Base-by-base conservation (phyloP, 2,888 invertebrate genomes). In the Pseudococcus viburni region DNA sequence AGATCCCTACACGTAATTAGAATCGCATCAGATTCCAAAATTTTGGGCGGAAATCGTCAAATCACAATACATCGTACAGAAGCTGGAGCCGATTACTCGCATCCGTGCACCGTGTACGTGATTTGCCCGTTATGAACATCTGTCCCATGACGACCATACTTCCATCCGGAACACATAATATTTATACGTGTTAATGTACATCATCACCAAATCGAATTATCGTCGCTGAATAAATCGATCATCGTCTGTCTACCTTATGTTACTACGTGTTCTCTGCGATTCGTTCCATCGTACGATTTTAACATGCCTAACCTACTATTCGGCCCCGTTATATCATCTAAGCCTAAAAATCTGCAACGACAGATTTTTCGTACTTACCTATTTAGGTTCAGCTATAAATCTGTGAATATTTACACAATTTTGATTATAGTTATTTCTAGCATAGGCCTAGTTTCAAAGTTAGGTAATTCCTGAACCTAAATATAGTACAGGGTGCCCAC, bases 41-140 rank as follows among this genome's bases (percentile, higher is more conserved):
- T 22, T 15, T 22, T 19, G 22, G 64, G 15, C 64, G 64, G 64
- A 19, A 64, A 64, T 64, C 22, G 64, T 64, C 22, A 22, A 64
- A 64, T 64, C 22, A 64, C 64, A 64, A 64, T 64, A 22, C 17
- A 17, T n/a, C 7, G n/a, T 17, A 5, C 17, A 55, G 55, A 55
- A 55, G 55, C 17, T 55, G 55, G 55, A 55, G 19, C 64, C 26
- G 26, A 33, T 33, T 33, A 33, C 26, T 33, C 26, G 26, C 26
- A 33, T 33, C 26, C 26, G 26, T 33, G 26, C 26, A 33, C 3
- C 26, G 26, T 33, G 26, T 22, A 64, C 22, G 55, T 17, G 55
- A 55, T 55, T 55, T 64, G 22, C 64, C 64, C 64, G 64, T 64
- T 64, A 64, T 22, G 19, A 64, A 64, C 64, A 64, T 64, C 64